A percentile compares a stretch with the other conserved stretches of the same genome.
These are phyloP conservation scores for Ptyas mucosa DNA, from an alignment of 2,113 vertebrate genomes.

Conservation along the genomic window DNA sequence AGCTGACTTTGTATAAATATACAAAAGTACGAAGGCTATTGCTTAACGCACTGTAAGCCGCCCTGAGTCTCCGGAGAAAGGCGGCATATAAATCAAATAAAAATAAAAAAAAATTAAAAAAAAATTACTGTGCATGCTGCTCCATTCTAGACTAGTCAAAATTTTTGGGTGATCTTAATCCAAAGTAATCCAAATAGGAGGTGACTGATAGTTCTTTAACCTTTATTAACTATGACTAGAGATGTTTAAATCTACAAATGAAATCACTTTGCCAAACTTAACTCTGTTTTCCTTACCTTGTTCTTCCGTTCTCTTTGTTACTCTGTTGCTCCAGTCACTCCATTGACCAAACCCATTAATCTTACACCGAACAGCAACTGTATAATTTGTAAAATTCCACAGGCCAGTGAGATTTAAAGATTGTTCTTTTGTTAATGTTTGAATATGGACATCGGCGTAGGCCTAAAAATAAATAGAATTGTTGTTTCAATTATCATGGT, in stretches of 20 bases:
- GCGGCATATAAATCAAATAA: too few relatives aligned
- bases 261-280: neutral
- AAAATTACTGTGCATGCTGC: neutral
- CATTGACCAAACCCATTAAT: slow-evolving; percentile 24
- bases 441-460: neutral
- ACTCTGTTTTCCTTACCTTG: slow-evolving; percentile 47
- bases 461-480: neutral
- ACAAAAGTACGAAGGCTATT: too few relatives aligned
- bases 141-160: neutral
- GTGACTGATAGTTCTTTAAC: neutral
- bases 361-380: slow-evolving; percentile 50
- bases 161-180: neutral
- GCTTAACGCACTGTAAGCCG: too few relatives aligned
- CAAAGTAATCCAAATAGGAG: neutral
- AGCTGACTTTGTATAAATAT: too few relatives aligned
- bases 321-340: slow-evolving; percentile 70
- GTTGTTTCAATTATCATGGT: neutral
- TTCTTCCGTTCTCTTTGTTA: slow-evolving; percentile 56
- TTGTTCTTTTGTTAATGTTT: rapidly evolving
- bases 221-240: neutral
- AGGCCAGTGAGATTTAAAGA: slow-evolving; percentile 60
- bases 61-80: too few relatives aligned
- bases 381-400: slow-evolving; percentile 63
- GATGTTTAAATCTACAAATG: neutral
- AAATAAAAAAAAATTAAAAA: too few relatives aligned